Conservation (phyloP, 2,113 vertebrate genomes). For the Sturnus vulgaris region DNA sequence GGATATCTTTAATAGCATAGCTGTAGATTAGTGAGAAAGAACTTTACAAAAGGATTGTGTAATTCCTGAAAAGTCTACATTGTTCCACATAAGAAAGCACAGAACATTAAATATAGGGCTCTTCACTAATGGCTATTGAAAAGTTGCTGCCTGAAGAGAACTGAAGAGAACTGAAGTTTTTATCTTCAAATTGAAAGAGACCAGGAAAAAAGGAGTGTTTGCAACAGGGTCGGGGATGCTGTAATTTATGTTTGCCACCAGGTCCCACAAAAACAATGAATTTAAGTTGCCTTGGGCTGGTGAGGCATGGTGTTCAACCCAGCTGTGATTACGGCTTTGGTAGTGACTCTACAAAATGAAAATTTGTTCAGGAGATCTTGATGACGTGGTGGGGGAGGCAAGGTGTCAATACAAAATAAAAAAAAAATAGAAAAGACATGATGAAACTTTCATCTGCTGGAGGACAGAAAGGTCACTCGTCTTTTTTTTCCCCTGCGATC, state of each 20-base stretch:
- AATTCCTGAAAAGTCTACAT: constrained; percentile 30
- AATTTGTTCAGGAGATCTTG: not conserved
- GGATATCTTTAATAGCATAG: not conserved
- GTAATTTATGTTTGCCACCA: not conserved
- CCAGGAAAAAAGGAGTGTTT: constrained; percentile 16
- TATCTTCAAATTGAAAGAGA: constrained; percentile 15
- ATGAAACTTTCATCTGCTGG: not conserved
- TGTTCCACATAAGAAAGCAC: constrained; percentile 28
- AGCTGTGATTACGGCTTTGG: not conserved
- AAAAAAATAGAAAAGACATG: not conserved
- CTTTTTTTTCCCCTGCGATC: not conserved
- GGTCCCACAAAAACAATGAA: not conserved
- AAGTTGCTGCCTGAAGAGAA: constrained; percentile 50
- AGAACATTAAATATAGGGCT: constrained; percentile 42
- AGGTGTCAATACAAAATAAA: not conserved
- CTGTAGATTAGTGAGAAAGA: not conserved
- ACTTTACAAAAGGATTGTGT: not conserved
- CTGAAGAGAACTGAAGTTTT: no score
- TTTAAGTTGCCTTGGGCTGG: not conserved
- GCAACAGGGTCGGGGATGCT: not conserved
- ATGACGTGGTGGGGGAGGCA: not conserved
- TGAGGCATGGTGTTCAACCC: not conserved
- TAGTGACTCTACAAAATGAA: not conserved
- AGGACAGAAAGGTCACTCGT: not conserved
- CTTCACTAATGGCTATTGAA: constrained; percentile 52